Conservation (phyloP, 1,140 invertebrate genomes). For the Zaprionus tsacasi region DNA sequence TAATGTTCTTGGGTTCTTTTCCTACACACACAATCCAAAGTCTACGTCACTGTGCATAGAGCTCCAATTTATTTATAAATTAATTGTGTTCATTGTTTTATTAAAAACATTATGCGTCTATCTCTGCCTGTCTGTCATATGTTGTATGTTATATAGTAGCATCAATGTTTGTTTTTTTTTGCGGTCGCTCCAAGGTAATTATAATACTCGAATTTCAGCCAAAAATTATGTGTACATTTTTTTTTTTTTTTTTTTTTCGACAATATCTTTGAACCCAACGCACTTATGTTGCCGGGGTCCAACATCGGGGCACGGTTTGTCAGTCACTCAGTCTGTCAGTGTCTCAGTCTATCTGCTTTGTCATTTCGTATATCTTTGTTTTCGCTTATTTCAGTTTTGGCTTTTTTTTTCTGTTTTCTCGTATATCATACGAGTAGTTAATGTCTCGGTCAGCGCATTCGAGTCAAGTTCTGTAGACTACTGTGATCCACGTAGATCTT, state of each 20-base stretch:
- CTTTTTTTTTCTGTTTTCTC: constrained; percentile 11
- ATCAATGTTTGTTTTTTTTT: constrained; percentile 50
- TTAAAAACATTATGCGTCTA: constrained; percentile 35
- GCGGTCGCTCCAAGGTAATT: constrained; percentile 65
- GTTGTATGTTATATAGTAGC: constrained; percentile 46
- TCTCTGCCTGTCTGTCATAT: constrained; percentile 33
- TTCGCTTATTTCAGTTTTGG: constrained; percentile 2
- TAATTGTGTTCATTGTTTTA: constrained; percentile 40
- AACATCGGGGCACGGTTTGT: constrained; percentile 43
- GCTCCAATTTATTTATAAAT: constrained; percentile 60
- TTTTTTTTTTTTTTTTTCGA: constrained; percentile 27
- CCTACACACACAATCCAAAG: constrained; percentile 7
- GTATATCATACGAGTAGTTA: constrained; percentile 60
- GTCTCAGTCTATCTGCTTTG: constrained; percentile 49
- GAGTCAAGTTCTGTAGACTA: constrained; percentile 71
- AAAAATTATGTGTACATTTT: constrained; percentile 9
- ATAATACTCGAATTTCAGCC: constrained; percentile 54
- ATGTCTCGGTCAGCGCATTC: constrained; percentile 79
- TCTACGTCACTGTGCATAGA: constrained; percentile 38
- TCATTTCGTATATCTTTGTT: constrained; percentile 26
- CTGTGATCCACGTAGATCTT: constrained; percentile 9
- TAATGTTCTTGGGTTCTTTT: background rate
- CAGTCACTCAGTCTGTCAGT: constrained; percentile 15
- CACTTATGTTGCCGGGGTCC: constrained; percentile 31
- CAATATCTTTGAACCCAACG: constrained; percentile 73